A percentile compares a stretch with the other conserved stretches of the same genome.
These are phyloP conservation scores for Ferdinandea cuprea DNA, from an alignment of 2,888 invertebrate genomes.

Conservation along the genomic window DNA sequence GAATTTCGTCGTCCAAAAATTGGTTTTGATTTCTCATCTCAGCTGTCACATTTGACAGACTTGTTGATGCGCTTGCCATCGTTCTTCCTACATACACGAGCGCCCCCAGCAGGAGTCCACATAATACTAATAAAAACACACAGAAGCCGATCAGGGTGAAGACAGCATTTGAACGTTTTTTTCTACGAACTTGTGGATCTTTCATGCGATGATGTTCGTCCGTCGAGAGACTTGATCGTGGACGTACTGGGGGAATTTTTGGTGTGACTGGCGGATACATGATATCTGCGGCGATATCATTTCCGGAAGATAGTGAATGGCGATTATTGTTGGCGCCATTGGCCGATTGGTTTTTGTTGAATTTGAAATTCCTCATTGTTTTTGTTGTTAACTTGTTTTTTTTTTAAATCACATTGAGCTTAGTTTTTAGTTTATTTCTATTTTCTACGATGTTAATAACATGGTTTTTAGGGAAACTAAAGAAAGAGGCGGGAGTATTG, in stretches of 20 bases:
- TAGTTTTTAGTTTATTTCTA: neutral
- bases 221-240: conserved; percentile 82
- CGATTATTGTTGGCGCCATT: conserved; percentile 55
- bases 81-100: conserved; percentile 81
- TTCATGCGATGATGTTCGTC: conserved; percentile 81
- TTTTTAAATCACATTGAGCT: conserved; percentile 50
- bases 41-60: conserved; percentile 58
- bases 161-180: conserved; percentile 78
- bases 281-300: conserved; percentile 70
- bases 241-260: conserved; percentile 79
- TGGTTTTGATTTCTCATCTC: conserved; percentile 22
- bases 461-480: neutral
- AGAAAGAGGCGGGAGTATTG: too few species aligned
- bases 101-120: conserved; percentile 80
- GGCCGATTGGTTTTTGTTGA: conserved; percentile 62
- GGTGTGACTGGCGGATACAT: conserved; percentile 80
- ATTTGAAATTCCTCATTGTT: conserved; percentile 61
- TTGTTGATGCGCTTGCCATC: conserved; percentile 49
- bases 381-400: neutral
- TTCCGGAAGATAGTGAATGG: conserved; percentile 55
- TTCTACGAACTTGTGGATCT: conserved; percentile 75
- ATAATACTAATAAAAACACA: conserved; percentile 81
- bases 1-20: conserved; percentile 49
- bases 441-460: neutral
- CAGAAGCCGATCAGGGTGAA: conserved; percentile 81